These are phyloP conservation scores for Branchinecta lindahli DNA, from an alignment of 1,140 invertebrate species.

Conservation along the genomic window DNA sequence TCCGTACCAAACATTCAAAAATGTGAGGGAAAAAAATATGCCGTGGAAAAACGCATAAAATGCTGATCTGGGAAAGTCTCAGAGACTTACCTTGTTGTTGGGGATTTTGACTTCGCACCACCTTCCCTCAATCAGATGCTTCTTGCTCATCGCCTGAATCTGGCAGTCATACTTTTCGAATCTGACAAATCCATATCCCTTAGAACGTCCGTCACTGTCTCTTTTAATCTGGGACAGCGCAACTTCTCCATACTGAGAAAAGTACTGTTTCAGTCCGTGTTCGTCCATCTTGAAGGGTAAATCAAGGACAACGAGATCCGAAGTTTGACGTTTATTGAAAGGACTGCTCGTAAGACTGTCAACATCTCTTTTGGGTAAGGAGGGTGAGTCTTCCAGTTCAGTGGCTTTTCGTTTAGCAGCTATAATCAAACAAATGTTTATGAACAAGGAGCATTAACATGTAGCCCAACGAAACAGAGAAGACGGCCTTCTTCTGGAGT, in stretches of 20 bases:
- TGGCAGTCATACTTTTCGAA: background rate
- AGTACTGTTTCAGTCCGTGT: background rate
- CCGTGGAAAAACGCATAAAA: too few species aligned
- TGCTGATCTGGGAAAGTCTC: background rate
- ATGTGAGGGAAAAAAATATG: background rate
- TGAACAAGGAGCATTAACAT: too few species aligned
- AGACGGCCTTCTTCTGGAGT: too few species aligned
- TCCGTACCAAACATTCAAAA: background rate
- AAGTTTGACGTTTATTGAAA: too few species aligned
- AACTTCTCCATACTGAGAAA: background rate
- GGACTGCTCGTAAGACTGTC: too few species aligned
- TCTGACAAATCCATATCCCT: background rate
- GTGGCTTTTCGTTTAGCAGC: too few species aligned
- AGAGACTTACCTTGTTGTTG: background rate
- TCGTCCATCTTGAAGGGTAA: background rate
- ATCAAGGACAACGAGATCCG: background rate
- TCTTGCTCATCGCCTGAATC: background rate
- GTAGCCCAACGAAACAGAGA: too few species aligned
- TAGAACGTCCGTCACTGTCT: background rate
- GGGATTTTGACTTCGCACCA: background rate
- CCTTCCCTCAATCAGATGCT: background rate
- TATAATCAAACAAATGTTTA: too few species aligned
- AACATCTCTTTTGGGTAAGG: too few species aligned
- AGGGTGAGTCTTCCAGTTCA: too few species aligned
- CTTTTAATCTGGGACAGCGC: background rate